Base-by-base conservation (phyloP, 2,888 invertebrate genomes). In the Thecophora atra region DNA sequence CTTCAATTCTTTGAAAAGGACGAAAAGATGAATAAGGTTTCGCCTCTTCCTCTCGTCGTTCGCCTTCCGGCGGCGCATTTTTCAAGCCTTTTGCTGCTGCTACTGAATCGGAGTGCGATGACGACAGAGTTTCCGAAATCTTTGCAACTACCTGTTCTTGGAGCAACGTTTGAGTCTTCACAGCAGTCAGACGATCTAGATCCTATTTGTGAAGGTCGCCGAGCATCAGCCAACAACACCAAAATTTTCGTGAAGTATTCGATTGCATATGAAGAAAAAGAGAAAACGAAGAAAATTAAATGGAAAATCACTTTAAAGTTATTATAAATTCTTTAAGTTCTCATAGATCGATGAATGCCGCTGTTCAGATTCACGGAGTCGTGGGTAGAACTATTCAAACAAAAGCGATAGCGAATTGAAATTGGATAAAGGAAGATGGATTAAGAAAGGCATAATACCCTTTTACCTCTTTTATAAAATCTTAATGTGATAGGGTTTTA, bases 131-230 rank as follows among this genome's bases (percentile, higher is more conserved):
- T 56, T 66, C 69, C 3, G 81, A 83, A 44, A 84, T 84, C 73
- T 84, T 79, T 28, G 82, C 78, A 47, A 85, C 74, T 68, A 81
- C 75, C 69, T 83, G 80, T 28, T 82, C 82, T 65, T 81, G 78
- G 42, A 77, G 76, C 8, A 84, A 83, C 73, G 81, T 70, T 74
- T 86, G 83, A n/a, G 47, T n/a, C 15, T 47, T 47, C 69, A 81
- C 73, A 7, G 82, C 80, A 76, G 83, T 81, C 74, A 86, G 70
- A 3, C 80, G 80, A 78, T 87, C 86, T 77, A 86, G 81, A 76
- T 86, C 87, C 78, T 81, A 62, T 3, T 56, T 21, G 24, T 15
- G 26, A 21, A 56, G 56, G 56, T 24, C 24, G 52, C 11, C n/a
- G 24, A 24, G 58, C 60, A 17, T 56, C 19, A 47, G 17, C 26